A percentile compares a stretch with the other conserved stretches of the same genome.
These are phyloP conservation scores for Drosophila borborema DNA, from an alignment of 2,888 invertebrate species.

Conservation along the genomic window DNA sequence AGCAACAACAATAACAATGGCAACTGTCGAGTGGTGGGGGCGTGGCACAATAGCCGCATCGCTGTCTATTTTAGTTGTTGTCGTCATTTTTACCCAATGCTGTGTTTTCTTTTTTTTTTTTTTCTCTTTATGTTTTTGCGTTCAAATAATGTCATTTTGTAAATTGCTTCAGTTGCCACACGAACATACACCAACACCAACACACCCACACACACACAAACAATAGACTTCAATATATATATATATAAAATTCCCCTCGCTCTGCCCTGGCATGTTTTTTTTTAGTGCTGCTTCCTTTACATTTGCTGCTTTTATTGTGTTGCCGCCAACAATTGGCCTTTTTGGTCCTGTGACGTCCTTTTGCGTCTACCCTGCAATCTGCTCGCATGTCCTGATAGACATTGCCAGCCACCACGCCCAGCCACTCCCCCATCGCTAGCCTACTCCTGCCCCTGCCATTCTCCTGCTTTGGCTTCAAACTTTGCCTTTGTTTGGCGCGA, in stretches of 20 bases:
- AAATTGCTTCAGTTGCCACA: constrained; percentile 71
- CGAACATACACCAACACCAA: constrained; percentile 4
- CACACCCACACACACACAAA: constrained; percentile 7
- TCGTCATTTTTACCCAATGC: constrained; percentile 65
- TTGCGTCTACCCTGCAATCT: constrained; percentile 37
- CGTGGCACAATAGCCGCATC: constrained; percentile 23
- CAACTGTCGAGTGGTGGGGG: constrained; percentile 17
- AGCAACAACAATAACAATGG: constrained; percentile 53
- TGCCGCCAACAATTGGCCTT: constrained; percentile 74
- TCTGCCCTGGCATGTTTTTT: constrained; percentile 66
- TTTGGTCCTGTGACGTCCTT: constrained; percentile 49
- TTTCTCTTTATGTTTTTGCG: constrained; percentile 67
- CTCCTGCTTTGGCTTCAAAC: constrained; percentile 46
- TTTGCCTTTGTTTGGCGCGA: constrained; percentile 77
- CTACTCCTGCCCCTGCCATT: not conserved
- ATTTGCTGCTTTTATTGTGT: constrained; percentile 58
- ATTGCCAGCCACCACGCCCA: not conserved
- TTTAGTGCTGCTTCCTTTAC: constrained; percentile 65
- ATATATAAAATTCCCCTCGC: not conserved
- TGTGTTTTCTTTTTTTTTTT: not conserved
- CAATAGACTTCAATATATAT: constrained; percentile 16
- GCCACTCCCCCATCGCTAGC: not conserved
- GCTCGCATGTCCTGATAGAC: constrained; percentile 20
- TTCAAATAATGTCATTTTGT: constrained; percentile 79
- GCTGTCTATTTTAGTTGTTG: constrained; percentile 75